Evolutionary conservation across 2,888 invertebrate species (phyloP).

Genomic region (Therioaphis trifolii): DNA sequence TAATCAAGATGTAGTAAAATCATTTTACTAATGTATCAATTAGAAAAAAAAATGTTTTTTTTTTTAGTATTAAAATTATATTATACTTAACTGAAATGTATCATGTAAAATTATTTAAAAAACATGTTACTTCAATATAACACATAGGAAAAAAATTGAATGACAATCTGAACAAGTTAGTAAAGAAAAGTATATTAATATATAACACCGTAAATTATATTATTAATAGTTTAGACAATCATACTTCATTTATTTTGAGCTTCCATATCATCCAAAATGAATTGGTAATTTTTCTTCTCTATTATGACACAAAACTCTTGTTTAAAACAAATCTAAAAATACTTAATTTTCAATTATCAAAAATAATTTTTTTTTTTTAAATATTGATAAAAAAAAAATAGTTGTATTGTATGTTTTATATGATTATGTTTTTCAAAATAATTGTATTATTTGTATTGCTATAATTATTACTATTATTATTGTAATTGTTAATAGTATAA

Average conservation of each 20-base stretch:
- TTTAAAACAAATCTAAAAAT: not conserved
- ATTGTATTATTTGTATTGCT: not conserved
- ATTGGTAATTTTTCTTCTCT: not conserved
- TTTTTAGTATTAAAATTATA: constrained; percentile 12
- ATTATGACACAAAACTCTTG: not conserved
- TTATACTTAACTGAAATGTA: not conserved
- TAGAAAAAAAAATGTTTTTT: not conserved
- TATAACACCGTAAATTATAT: not conserved
- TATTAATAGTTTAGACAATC: constrained; percentile 23
- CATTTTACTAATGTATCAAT: not conserved
- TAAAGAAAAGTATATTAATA: not conserved
- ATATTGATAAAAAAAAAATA: constrained; percentile 15
- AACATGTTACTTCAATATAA: not conserved
- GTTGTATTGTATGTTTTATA: constrained; percentile 5
- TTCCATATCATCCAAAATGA: constrained; percentile 39
- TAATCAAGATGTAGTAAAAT: not conserved
- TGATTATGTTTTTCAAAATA: constrained; percentile 2
- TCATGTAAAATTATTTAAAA: not conserved
- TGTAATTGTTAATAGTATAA: not conserved
- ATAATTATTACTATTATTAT: constrained; percentile 33
- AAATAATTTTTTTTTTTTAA: too few relatives aligned
- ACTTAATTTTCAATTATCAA: not conserved
- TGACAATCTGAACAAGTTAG: constrained; percentile 10
- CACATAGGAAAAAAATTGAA: not conserved
- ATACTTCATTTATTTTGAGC: not conserved